Evolutionary conservation across 2,797 vertebrate genomes (phyloP).

Genomic region (Neopelma chrysocephalum): DNA sequence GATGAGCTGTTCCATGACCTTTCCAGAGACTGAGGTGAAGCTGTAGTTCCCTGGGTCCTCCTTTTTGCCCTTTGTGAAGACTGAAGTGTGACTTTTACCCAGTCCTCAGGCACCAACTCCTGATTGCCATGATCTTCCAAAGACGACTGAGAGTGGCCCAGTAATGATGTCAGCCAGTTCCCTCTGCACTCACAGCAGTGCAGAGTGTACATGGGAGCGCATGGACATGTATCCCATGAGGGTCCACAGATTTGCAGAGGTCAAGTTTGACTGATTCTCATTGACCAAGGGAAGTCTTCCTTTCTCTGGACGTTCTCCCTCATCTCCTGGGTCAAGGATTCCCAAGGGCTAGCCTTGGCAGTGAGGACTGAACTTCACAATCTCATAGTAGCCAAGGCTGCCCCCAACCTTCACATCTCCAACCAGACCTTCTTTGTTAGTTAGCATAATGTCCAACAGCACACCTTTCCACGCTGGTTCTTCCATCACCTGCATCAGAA

Average conservation of each 20-base stretch:
- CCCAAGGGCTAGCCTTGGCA: not conserved
- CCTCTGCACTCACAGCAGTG: not conserved
- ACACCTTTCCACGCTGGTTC: not conserved
- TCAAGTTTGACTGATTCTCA: not conserved
- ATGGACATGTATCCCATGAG: not conserved
- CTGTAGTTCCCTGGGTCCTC: not conserved
- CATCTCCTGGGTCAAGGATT: not conserved
- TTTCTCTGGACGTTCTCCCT: not conserved
- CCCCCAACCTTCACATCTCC: not conserved
- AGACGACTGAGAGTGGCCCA: not conserved
- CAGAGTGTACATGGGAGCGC: too few relatives aligned
- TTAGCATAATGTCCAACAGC: not conserved
- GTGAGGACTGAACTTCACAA: not conserved
- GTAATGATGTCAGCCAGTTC: not conserved
- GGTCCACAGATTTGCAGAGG: not conserved
- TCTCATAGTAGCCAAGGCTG: not conserved
- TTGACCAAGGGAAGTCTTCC: not conserved
- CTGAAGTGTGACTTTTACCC: not conserved
- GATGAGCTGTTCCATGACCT: not conserved
- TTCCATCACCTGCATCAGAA: not conserved
- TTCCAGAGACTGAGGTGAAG: not conserved
- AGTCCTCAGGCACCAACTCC: not conserved
- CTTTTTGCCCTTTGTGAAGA: not conserved
- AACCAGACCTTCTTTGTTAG: not conserved
- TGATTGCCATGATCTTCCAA: not conserved